Percentiles rank a stretch among this genome's conserved stretches.
These are phyloP conservation scores for Folsomia candida DNA, from an alignment of 2,888 invertebrate species.

Conservation along the genomic window DNA sequence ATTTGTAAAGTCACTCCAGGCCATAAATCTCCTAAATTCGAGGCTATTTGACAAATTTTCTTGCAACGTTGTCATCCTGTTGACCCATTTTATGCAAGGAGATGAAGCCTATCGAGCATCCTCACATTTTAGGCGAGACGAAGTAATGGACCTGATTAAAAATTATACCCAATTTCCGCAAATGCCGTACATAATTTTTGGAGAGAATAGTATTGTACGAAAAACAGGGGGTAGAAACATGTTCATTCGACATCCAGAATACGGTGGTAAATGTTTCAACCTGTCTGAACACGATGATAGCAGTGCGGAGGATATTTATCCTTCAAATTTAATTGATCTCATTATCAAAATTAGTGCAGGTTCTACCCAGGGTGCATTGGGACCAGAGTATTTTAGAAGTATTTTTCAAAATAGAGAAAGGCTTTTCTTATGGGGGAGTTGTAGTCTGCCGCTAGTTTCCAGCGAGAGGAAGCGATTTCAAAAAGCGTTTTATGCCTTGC, in stretches of 20 bases:
- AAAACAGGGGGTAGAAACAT: conserved; percentile 14
- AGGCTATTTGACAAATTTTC: conserved; percentile 30
- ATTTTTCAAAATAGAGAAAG: conserved; percentile 19
- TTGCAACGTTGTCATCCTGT: conserved; percentile 35
- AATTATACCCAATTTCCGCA: conserved; percentile 26
- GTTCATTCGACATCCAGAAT: background rate
- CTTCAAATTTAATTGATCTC: conserved; percentile 34
- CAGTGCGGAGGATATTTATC: conserved; percentile 32
- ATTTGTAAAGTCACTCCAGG: conserved; percentile 31
- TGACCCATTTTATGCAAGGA: conserved; percentile 37
- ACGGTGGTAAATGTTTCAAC: background rate
- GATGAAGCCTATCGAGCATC: conserved; percentile 11
- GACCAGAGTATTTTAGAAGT: conserved; percentile 24
- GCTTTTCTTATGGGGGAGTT: conserved; percentile 12
- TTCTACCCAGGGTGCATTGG: conserved; percentile 9
- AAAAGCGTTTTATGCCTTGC: background rate
- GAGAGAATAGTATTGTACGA: conserved; percentile 28
- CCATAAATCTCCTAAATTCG: conserved; percentile 31
- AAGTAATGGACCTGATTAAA: conserved; percentile 22
- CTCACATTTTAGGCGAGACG: conserved; percentile 14
- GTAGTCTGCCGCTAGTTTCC: background rate
- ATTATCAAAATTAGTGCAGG: conserved; percentile 14
- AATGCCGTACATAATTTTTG: conserved; percentile 29
- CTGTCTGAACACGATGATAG: conserved; percentile 4
- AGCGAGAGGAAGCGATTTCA: conserved; percentile 11